A percentile compares a stretch with the other conserved stretches of the same genome.
Evolutionary conservation across 2,113 vertebrate genomes (phyloP).

Genomic region (Halichoerus grypus): DNA sequence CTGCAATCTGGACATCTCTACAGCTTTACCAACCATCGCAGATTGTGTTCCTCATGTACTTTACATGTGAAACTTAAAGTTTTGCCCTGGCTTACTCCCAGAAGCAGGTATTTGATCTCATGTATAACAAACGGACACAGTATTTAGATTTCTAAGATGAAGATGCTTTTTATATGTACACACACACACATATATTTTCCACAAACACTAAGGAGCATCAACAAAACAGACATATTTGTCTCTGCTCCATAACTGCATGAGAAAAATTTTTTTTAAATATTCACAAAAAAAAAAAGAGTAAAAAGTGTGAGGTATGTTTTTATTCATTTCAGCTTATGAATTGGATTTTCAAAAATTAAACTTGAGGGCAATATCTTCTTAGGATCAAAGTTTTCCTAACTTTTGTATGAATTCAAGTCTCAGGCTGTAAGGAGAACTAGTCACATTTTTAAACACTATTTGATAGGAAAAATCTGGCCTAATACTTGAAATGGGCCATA

Average conservation of each 20-base stretch:
- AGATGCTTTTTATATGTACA: background rate
- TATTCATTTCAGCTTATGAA: constrained; percentile 27
- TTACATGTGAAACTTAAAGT: background rate
- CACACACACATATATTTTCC: background rate
- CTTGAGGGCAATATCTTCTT: background rate
- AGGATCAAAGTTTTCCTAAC: constrained; percentile 25
- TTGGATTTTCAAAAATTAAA: constrained; percentile 57
- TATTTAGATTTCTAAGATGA: background rate
- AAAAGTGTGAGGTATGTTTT: constrained; percentile 2
- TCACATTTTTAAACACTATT: background rate
- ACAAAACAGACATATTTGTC: background rate
- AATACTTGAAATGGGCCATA: constrained; percentile 43
- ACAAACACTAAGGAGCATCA: background rate
- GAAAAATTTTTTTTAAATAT: background rate
- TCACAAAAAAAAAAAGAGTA: background rate
- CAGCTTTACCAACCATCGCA: background rate
- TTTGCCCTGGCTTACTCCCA: background rate
- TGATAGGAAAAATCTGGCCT: background rate
- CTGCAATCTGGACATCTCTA: background rate
- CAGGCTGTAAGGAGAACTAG: background rate
- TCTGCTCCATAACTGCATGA: background rate
- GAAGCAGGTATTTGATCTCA: background rate
- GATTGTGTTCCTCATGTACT: background rate
- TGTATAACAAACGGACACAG: background rate
- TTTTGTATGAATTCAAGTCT: background rate